Percentiles rank a stretch among this genome's conserved stretches.
phyloP scores from a whole-genome alignment of 2,113 vertebrate genomes.

The Ammodytes marinus region DNA sequence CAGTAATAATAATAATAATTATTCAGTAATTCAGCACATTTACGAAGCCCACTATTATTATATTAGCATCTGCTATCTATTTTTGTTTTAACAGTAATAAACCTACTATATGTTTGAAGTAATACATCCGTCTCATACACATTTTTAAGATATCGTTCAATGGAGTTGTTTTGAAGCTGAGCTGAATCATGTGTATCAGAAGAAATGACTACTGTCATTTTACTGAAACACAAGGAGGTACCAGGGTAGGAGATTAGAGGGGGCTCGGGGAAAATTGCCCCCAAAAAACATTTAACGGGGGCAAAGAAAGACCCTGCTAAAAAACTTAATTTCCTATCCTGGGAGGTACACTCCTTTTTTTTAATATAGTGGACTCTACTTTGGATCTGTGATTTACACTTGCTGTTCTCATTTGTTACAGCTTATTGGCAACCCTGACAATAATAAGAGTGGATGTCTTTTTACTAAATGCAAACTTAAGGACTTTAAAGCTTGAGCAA shows the following conservation, averaged over 20 bases:
- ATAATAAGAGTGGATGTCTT: conserved; percentile 30
- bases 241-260: background rate
- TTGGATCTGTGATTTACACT: background rate
- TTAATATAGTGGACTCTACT: background rate
- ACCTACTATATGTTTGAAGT: background rate
- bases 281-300: too few species aligned
- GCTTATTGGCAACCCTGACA: conserved; percentile 4
- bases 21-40: background rate
- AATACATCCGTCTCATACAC: conserved; percentile 18
- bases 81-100: conserved; percentile 5
- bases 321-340: too few species aligned
- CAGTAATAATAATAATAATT: background rate
- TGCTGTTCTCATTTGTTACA: conserved; percentile 14
- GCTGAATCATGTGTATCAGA: conserved; percentile 27
- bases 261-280: too few species aligned
- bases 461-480: conserved; percentile 23
- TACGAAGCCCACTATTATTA: background rate
- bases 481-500: conserved; percentile 14
- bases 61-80: background rate
- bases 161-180: conserved; percentile 38
- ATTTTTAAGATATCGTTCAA: conserved; percentile 26
- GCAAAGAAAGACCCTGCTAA: too few species aligned
- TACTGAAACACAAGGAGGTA: conserved; percentile 10
- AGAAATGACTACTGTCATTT: conserved; percentile 4
- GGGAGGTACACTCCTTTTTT: background rate